Evolutionary conservation across 2,888 invertebrate genomes (phyloP), one percentile per base, ranked within the genome.

Genomic region (Drosophila monieri): DNA sequence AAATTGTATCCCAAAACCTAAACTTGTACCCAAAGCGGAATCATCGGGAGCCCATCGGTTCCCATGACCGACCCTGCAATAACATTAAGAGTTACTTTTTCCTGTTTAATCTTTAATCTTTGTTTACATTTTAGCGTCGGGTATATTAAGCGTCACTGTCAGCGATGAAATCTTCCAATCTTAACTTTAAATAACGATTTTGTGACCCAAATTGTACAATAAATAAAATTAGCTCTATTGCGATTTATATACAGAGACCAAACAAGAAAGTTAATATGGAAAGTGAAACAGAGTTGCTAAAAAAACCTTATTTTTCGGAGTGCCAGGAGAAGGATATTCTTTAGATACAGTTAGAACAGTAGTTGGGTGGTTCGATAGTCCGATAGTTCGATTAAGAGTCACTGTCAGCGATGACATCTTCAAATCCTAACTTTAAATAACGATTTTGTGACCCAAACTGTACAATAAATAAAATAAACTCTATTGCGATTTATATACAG

Each of bases 151-250:
- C 4, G 32, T n/a, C 12, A 12, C 12, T 5, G 32, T 32, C n/a
- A n/a, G 12, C 10, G 12, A n/a, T n/a, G 35, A 2, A n/a, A 35
- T n/a, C 35, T 35, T 35, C 35, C 35, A 35, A 6, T n/a, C 35
- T 2, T 6, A n/a, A 35, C 35, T n/a, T 35, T 6, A n/a, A 35
- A 14, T n/a, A n/a, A 35, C 2, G 14, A 2, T 5, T 14, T 12
- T 35, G n/a, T n/a, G 6, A 35, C n/a, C 35, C 35, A 23, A 44
- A 51, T 21, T 43, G 35, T 53, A 85, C 88, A 87, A 81, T 87
- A 84, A 88, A 87, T 87, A 79, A 85, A 85, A 69, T 84, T 60
- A 65, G 66, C 60, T 88, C 85, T 84, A 85, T 83, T 85, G 81
- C 72, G 83, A 80, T 76, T 80, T 65, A 65, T 73, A 47, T 71